Base-by-base conservation (phyloP, 2,113 vertebrate species). In the Catharus fuscescens region DNA sequence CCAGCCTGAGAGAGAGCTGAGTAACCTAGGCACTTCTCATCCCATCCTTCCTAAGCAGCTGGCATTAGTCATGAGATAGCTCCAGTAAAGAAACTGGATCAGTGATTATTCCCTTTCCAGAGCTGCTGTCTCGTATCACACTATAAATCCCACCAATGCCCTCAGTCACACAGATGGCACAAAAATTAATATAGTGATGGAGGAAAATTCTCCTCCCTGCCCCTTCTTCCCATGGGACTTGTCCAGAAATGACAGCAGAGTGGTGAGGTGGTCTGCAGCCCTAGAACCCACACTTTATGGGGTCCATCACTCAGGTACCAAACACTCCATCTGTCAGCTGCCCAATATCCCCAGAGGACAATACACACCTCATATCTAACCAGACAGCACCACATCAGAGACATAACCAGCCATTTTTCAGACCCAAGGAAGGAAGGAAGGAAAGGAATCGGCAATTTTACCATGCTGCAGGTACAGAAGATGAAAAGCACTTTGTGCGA, bases 111-210 rank as follows among this genome's bases (percentile, higher is more conserved):
- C 28, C 69, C n/a, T 66, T 70, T 28, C 59, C 21, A 65, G 42
- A 2, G 1, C 24, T 6, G 8, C 34, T 70, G 31, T 61, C 53
- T 53, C 0, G 0, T 17, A 24, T 15, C 77, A 73, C n/a, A 73
- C 28, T 50, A 65, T 73, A 88, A 48, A 40, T 48, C 64, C 69
- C 5, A 0, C 26, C 83, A 56, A 24, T 2, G 0, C 36, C 45
- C 73, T 54, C 40, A 6, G 40, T 21, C 50, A 53, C 64, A 84
- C n/a, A 91, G 40, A 57, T 15, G 28, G 50, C 64, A 65, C 40
- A 73, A 44, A 18, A 86, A 89, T 45, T 25, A 50, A 67, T 1
- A 3, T 5, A 24, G 28, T 31, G 18, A 25, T 61, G 31, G 40
- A 53, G 54, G 25, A 4, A 69, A 60, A 65, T 34, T 34, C 53